Base-by-base conservation (phyloP, 2,113 vertebrate species). In the Periophthalmodon schlosseri region DNA sequence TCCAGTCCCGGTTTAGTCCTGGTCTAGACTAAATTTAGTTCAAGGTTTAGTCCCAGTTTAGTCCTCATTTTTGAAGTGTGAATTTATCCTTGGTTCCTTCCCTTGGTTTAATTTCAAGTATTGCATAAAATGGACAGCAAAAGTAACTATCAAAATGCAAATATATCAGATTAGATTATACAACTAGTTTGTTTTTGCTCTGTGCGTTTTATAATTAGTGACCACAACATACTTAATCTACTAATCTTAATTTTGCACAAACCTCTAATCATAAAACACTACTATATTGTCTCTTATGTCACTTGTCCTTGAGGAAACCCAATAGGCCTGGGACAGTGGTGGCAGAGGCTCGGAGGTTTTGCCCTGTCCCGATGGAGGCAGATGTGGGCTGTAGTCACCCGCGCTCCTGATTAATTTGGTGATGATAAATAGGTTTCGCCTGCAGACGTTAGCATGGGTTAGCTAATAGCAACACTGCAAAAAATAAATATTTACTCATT, bases 351-450 rank as follows among this genome's bases (percentile, higher is more conserved):
- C 74, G 90, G 73, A 71, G 87, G 72, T 91, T 92, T 91, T 90
- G 84, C 82, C 74, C 8, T 36, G 68, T 85, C 78, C 82, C 20
- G 73, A 58, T 21, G 56, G 28, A 82, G 79, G 78, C 91, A 93
- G 91, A 90, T 88, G 91, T 87, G 80, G 52, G 15, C 23, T 80
- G 80, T 80, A 82, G 87, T 81, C 88, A 84, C 86, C 78, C 34
- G 49, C 81, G 54, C 68, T 84, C 72, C 92, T 91, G 92, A 93
- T 94, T 94, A 94, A 94, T 92, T 93, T 91, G 90, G 93, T 91
- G 94, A 92, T 92, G 94, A 94, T 91, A 87, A 94, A 95, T 92
- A 83, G 36, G 84, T 86, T 85, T 91, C 93, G 93, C 92, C 93
- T 74, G 91, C 89, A 89, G 88, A 89, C 89, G 89, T 91, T 88